Conservation (phyloP, 2,888 invertebrate species). For the Amitus sp. region DNA sequence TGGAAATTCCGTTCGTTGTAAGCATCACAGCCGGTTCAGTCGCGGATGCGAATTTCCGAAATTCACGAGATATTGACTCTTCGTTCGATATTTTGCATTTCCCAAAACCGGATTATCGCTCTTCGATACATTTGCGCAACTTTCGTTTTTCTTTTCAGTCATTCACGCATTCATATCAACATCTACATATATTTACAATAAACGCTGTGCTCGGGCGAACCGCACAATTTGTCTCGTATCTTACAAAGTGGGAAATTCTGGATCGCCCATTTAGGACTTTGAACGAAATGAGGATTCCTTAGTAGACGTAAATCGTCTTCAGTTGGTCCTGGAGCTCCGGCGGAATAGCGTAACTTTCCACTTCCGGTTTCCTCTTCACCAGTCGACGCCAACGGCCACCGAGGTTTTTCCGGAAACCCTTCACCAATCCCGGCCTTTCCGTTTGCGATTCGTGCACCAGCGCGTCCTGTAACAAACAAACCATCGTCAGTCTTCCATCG, state of each 20-base stretch:
- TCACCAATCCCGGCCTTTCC: constrained; percentile 79
- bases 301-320: constrained; percentile 90
- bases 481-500: too few species aligned
- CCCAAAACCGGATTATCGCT: too few species aligned
- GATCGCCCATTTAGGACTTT: constrained; percentile 51
- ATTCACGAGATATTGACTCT: too few species aligned
- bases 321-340: constrained; percentile 88
- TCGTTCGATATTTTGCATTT: constrained; percentile 2
- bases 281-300: constrained; percentile 53
- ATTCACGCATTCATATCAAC: constrained; percentile 13
- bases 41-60: too few species aligned
- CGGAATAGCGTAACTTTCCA: constrained; percentile 85
- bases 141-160: not conserved
- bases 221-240: constrained; percentile 37
- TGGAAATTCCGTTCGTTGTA: too few species aligned
- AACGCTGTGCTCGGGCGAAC: not conserved
- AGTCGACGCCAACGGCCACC: constrained; percentile 87
- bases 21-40: too few species aligned
- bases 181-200: not conserved
- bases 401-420: constrained; percentile 86
- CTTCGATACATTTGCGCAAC: too few species aligned
- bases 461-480: constrained; percentile 74
- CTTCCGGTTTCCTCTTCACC: constrained; percentile 84
- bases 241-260: constrained; percentile 54
- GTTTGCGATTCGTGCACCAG: constrained; percentile 74